Base-by-base conservation (phyloP, 2,113 vertebrate species). In the Otus sunia region DNA sequence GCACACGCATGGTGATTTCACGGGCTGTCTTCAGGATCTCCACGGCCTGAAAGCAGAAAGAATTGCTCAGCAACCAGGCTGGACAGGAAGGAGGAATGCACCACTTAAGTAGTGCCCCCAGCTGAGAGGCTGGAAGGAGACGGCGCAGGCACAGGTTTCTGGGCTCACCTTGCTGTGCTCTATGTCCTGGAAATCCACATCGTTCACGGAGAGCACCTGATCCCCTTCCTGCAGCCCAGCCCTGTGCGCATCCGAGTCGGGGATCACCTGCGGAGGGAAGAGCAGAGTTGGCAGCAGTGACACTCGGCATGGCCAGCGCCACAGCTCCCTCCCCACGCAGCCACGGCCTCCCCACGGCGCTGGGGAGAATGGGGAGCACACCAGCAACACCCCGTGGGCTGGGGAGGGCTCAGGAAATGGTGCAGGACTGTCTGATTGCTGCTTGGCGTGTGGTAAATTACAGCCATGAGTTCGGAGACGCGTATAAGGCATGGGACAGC, bases 171-270 rank as follows among this genome's bases (percentile, higher is more conserved):
- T 99, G 83, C 99, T 99, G 96, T 99, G 99, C 78, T 99, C 99
- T 55, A 99, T 99, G 95, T 99, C 99, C 98, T 99, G 99, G 96
- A 99, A 99, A 98, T 99, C 99, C 58, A 99, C 99, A 8, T 99
- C 99, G 27, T 99, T 99, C 47, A 99, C 99, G 7, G 99, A 99
- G 10, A 99, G 98, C 67, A 99, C 99, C 97, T 99, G 99, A 97
- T 99, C 99, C 47, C 99, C 99, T 89, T 99, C 99, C 97, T 99
- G 99, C 52, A 99, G 98, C 47, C 99, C 99, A 11, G 99, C 99
- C 91, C 99, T 98, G 95, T 99, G 99, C 2, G 99, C 99, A 10
- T 99, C 99, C 0, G 99, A 99, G 96, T 99, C 99, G 0, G 99
- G 99, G 74, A 99, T 99, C 80, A 99, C 99, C 99, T 99, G 91